These are phyloP conservation scores for Spongia lamella DNA, from an alignment of 37 sponge, comb jelly and placozoan species.

Conservation along the genomic window DNA sequence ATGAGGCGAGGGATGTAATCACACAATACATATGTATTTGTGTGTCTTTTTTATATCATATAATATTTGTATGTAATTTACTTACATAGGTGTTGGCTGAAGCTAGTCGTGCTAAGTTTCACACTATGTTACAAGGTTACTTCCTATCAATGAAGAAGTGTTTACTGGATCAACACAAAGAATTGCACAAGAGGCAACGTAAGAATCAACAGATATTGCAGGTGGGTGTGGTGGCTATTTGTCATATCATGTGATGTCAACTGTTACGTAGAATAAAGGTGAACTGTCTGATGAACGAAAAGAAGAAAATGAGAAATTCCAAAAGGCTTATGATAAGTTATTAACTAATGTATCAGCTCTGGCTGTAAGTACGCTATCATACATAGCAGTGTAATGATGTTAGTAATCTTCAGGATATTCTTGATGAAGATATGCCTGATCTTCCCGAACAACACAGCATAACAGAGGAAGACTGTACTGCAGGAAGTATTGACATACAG, in stretches of 20 bases:
- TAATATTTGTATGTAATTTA: constrained; percentile 10
- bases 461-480: constrained; percentile 27
- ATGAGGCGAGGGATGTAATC: too few species aligned
- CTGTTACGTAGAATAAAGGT: constrained; percentile 62
- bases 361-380: constrained; percentile 77
- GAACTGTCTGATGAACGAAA: constrained; percentile 77
- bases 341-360: constrained; percentile 56
- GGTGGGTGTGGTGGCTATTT: too few species aligned
- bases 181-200: constrained; percentile 66
- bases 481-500: constrained; percentile 51
- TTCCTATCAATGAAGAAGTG: constrained; percentile 44
- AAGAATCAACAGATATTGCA: constrained; percentile 37
- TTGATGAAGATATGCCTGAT: constrained; percentile 86
- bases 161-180: constrained; percentile 67
- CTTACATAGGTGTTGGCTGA: constrained; percentile 34
- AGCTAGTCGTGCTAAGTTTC: constrained; percentile 38
- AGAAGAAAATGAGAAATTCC: constrained; percentile 65
- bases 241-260: too few species aligned
- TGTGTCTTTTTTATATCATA: neutral
- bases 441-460: constrained; percentile 62
- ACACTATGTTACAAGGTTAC: constrained; percentile 34
- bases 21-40: too few species aligned
- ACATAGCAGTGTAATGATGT: too few species aligned
- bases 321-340: constrained; percentile 83
- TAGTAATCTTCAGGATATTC: constrained; percentile 56